Evolutionary conservation across 2,113 vertebrate species (phyloP).

Genomic region (Microcebus lehilahytsara): DNA sequence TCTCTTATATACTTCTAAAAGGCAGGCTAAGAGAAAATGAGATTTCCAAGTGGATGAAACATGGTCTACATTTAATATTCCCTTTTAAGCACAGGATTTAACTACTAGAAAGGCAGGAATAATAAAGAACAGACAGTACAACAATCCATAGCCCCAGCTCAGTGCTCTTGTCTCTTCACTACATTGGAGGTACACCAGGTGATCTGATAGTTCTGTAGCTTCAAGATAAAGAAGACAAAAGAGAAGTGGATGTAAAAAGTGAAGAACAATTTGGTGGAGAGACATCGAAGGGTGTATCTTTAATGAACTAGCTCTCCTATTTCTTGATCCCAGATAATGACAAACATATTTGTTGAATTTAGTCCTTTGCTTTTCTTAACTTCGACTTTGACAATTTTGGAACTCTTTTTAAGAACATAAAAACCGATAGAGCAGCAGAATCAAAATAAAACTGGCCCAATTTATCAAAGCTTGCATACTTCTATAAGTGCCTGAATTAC

Average conservation of each 20-base stretch:
- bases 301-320: not conserved
- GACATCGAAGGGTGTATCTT: not conserved
- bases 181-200: not conserved
- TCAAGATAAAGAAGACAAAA: not conserved
- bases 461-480: not conserved
- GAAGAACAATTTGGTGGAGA: not conserved
- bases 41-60: not conserved
- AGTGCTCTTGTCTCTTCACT: not conserved
- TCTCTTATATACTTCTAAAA: not conserved
- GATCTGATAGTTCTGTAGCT: not conserved
- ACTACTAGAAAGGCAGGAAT: not conserved
- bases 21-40: not conserved
- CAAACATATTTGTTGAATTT: not conserved
- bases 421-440: not conserved
- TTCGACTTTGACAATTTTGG: not conserved
- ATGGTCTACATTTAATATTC: not conserved
- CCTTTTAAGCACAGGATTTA: not conserved
- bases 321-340: not conserved
- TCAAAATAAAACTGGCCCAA: slow-evolving; percentile 10
- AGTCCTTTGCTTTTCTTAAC: not conserved
- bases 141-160: not conserved
- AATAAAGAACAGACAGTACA: not conserved
- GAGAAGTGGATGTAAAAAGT: not conserved
- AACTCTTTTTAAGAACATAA: not conserved
- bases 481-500: not conserved